phyloP scores from a whole-genome alignment of 2,797 vertebrate species.

The Sparus aurata region DNA sequence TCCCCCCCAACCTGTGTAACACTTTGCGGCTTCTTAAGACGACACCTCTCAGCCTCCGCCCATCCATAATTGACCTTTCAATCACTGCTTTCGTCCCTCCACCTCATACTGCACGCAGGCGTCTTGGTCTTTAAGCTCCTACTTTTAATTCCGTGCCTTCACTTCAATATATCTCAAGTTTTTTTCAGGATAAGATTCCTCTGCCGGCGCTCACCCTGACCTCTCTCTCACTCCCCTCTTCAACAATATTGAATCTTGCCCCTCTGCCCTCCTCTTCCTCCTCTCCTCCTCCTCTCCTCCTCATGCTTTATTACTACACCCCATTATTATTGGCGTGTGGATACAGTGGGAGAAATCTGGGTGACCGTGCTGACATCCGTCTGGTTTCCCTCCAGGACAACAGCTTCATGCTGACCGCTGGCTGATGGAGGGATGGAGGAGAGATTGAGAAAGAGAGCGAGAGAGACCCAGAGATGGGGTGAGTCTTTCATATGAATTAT shows the following conservation, averaged over 20 bases:
- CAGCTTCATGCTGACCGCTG: conserved; percentile 14
- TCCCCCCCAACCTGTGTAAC: too few species aligned
- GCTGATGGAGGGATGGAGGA: neutral
- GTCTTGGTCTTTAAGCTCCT: neutral
- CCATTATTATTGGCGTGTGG: conserved; percentile 13
- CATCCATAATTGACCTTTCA: neutral
- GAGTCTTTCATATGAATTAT: neutral
- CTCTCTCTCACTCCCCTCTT: neutral
- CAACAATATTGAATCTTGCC: neutral
- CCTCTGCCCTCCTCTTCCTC: neutral
- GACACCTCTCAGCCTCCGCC: neutral
- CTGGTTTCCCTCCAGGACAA: conserved; percentile 28
- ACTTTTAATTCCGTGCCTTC: neutral
- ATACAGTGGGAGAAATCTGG: neutral
- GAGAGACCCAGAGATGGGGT: too few species aligned
- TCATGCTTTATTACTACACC: neutral
- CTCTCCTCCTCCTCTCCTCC: neutral
- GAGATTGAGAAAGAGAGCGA: neutral
- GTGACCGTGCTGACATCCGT: neutral
- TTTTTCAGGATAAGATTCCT: neutral
- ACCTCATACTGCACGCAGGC: too few species aligned
- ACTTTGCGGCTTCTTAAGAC: neutral
- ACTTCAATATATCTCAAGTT: neutral
- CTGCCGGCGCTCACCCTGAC: neutral
- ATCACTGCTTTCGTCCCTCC: neutral